These are phyloP conservation scores for Hestina assimilis DNA, from an alignment of 1,140 invertebrate species.

Conservation along the genomic window DNA sequence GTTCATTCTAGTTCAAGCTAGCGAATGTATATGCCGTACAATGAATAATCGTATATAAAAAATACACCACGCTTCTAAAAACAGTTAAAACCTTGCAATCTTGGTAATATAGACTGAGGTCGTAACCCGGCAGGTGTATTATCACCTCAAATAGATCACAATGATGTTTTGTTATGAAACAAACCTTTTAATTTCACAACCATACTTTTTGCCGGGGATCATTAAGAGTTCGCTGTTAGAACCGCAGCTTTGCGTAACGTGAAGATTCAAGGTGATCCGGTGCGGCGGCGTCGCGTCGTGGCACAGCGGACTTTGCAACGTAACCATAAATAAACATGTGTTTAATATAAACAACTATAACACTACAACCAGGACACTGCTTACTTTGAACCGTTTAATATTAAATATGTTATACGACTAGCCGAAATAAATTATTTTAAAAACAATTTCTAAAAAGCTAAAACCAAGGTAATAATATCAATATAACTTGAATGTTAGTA, in stretches of 20 bases:
- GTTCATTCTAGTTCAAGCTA: too few species aligned
- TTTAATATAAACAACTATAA: constrained; percentile 7
- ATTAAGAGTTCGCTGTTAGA: constrained; percentile 48
- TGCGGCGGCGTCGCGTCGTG: constrained; percentile 40
- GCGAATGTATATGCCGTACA: too few species aligned
- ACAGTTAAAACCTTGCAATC: too few species aligned
- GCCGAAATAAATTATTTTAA: too few species aligned
- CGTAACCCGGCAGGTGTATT: neutral
- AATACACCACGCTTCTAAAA: too few species aligned
- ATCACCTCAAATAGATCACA: constrained; percentile 12
- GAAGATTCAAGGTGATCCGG: constrained; percentile 68
- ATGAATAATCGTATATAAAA: too few species aligned
- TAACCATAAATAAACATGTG: constrained; percentile 22
- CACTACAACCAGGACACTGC: neutral
- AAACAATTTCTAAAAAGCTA: too few species aligned
- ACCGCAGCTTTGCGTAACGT: constrained; percentile 54
- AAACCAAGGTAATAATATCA: too few species aligned
- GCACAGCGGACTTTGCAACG: constrained; percentile 38
- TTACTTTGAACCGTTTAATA: neutral
- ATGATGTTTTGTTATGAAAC: constrained; percentile 17
- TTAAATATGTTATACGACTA: too few species aligned
- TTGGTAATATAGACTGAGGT: constrained; percentile 1
- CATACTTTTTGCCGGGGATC: constrained; percentile 30
- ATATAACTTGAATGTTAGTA: too few species aligned
- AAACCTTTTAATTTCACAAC: constrained; percentile 37